Percentiles rank a stretch among this genome's conserved stretches.
These are phyloP conservation scores for Drosophila macrospina DNA, from an alignment of 2,888 invertebrate species.

Conservation along the genomic window DNA sequence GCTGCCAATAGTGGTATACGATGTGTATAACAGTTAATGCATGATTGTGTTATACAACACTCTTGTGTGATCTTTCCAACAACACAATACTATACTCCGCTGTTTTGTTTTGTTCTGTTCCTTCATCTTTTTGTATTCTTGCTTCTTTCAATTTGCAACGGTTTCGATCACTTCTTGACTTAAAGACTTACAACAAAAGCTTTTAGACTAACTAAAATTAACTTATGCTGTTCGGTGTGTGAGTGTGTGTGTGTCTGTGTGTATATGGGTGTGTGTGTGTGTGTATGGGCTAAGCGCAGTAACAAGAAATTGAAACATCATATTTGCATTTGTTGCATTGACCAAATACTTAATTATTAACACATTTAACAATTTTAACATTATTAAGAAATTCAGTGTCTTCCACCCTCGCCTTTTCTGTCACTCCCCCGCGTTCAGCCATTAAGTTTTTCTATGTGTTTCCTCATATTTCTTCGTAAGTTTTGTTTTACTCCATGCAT, in stretches of 20 bases:
- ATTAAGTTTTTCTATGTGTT: no score
- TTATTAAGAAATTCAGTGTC: neutral
- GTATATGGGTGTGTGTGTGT: conserved; percentile 6
- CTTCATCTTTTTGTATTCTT: neutral
- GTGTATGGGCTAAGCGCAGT: conserved; percentile 16
- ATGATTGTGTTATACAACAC: conserved; percentile 13
- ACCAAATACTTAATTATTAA: conserved; percentile 5
- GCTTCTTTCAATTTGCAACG: conserved; percentile 3
- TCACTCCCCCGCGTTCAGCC: neutral
- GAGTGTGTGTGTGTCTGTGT: conserved; percentile 12
- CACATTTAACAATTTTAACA: conserved; percentile 5
- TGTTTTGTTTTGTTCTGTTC: neutral
- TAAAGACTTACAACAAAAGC: conserved; percentile 20
- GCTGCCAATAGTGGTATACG: conserved; percentile 9
- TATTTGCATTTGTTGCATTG: neutral
- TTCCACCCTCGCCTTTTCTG: neutral
- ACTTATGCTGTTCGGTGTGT: conserved; percentile 37
- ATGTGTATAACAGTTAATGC: conserved; percentile 34
- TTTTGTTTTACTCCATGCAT: no score
- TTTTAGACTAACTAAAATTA: conserved; percentile 36
- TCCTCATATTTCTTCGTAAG: neutral
- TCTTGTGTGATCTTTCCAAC: conserved; percentile 2
- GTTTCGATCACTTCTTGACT: conserved; percentile 21
- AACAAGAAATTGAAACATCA: conserved; percentile 2
- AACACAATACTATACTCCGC: conserved; percentile 14